These are phyloP conservation scores for Tricholaema leucomelas DNA, from an alignment of 2,113 vertebrate genomes.

Conservation along the genomic window DNA sequence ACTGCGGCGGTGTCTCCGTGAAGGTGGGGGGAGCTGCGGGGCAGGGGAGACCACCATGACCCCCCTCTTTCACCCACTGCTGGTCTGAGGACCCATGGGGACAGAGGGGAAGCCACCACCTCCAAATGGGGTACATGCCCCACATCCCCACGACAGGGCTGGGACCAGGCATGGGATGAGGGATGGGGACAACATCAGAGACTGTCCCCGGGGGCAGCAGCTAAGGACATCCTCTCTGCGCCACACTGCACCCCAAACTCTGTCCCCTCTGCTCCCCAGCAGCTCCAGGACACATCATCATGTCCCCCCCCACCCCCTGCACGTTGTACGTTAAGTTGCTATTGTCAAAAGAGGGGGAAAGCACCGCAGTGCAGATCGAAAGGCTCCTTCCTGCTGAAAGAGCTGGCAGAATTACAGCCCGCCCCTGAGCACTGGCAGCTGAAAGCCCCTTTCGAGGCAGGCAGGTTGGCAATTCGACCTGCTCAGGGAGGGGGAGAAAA, in stretches of 20 bases:
- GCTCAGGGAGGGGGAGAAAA: not conserved
- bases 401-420: constrained; percentile 59
- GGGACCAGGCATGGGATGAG: not conserved
- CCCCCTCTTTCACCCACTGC: fast-evolving
- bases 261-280: not conserved
- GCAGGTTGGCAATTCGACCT: constrained; percentile 45
- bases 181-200: not conserved
- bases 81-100: not conserved
- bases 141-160: fast-evolving
- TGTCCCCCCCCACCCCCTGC: not conserved
- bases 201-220: not conserved
- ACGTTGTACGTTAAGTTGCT: not conserved
- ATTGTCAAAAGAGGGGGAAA: constrained; percentile 54
- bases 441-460: constrained; percentile 21
- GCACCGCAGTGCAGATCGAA: constrained; percentile 63
- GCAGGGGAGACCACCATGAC: not conserved
- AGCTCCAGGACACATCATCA: not conserved
- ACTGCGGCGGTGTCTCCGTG: constrained; percentile 93
- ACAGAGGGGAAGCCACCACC: not conserved
- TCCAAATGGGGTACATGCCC: not conserved
- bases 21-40: constrained; percentile 93
- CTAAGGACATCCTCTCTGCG: not conserved
- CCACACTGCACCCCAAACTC: not conserved
- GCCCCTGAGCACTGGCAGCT: constrained; percentile 49
- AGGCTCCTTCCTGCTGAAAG: constrained; percentile 52